Conservation (phyloP, 2,797 vertebrate genomes). For the Micropoecilia bifurca region DNA sequence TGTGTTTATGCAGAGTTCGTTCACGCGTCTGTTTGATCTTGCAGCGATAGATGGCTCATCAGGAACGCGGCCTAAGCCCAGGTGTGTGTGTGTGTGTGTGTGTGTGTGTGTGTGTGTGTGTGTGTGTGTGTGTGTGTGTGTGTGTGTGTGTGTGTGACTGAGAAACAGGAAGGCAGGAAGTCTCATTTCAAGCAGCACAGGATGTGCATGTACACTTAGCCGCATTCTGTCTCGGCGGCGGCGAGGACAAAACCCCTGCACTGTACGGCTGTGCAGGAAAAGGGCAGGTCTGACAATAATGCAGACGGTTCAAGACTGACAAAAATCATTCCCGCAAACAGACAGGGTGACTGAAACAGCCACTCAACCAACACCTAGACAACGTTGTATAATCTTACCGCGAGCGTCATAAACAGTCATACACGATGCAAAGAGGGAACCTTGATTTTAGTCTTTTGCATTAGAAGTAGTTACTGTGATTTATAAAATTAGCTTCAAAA, state of each 20-base stretch:
- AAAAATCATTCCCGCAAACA: neutral
- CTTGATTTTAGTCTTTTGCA: neutral
- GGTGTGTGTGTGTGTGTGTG: constrained; percentile 30
- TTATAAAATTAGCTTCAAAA: neutral
- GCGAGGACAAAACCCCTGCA: constrained; percentile 26
- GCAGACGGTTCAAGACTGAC: neutral
- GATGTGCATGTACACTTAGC: constrained; percentile 59
- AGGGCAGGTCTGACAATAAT: neutral
- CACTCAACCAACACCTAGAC: neutral
- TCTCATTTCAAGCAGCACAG: constrained; percentile 69
- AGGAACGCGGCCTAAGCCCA: constrained; percentile 63
- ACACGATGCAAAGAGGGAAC: neutral
- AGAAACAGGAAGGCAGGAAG: constrained; percentile 78
- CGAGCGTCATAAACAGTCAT: neutral
- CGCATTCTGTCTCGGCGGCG: constrained; percentile 30
- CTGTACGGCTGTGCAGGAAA: constrained; percentile 24
- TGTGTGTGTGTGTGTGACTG: constrained; percentile 37
- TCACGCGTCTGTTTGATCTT: neutral
- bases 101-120: constrained; percentile 26
- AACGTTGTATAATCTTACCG: too few species aligned
- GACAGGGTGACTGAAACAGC: neutral
- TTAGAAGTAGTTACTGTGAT: neutral
- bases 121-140: constrained; percentile 32
- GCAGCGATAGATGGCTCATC: constrained; percentile 66
- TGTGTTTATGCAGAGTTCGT: neutral